A percentile compares a stretch with the other conserved stretches of the same genome.
Evolutionary conservation across 2,888 invertebrate species (phyloP).

Genomic region (Syrista parreyssii): DNA sequence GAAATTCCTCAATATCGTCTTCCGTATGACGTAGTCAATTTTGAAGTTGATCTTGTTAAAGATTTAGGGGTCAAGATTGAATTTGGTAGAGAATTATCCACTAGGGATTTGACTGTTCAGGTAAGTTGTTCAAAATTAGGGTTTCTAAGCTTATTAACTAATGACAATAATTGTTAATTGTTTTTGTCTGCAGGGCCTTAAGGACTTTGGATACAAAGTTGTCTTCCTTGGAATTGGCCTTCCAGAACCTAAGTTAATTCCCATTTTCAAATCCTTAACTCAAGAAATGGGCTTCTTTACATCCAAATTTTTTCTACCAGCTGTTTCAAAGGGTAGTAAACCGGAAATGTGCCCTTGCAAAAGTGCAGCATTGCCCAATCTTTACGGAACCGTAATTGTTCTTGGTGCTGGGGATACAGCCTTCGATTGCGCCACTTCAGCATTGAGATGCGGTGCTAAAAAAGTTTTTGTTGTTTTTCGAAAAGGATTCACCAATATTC

Average conservation of each 20-base stretch:
- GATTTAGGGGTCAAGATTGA: slow-evolving; percentile 93
- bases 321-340: slow-evolving; percentile 90
- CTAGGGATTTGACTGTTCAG: slow-evolving; percentile 78
- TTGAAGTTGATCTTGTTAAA: slow-evolving; percentile 90
- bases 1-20: slow-evolving; percentile 98
- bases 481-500: slow-evolving; percentile 92
- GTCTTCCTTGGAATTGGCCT: slow-evolving; percentile 90
- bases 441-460: slow-evolving; percentile 92
- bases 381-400: slow-evolving; percentile 88
- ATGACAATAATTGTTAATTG: not conserved
- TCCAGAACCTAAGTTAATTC: slow-evolving; percentile 86
- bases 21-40: slow-evolving; percentile 91
- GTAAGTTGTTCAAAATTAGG: slow-evolving; percentile 59
- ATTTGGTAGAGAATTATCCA: slow-evolving; percentile 77
- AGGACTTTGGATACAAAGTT: slow-evolving; percentile 77
- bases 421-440: slow-evolving; percentile 98
- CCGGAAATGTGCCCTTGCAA: slow-evolving; percentile 85
- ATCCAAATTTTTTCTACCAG: slow-evolving; percentile 92
- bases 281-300: slow-evolving; percentile 91
- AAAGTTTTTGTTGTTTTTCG: slow-evolving; percentile 94
- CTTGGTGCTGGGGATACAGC: slow-evolving; percentile 98
- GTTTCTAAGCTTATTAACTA: not conserved
- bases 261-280: slow-evolving; percentile 81
- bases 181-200: slow-evolving; percentile 63
- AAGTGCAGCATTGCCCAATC: slow-evolving; percentile 72